phyloP scores from a whole-genome alignment of 2,797 vertebrate genomes.

The Molothrus ater region DNA sequence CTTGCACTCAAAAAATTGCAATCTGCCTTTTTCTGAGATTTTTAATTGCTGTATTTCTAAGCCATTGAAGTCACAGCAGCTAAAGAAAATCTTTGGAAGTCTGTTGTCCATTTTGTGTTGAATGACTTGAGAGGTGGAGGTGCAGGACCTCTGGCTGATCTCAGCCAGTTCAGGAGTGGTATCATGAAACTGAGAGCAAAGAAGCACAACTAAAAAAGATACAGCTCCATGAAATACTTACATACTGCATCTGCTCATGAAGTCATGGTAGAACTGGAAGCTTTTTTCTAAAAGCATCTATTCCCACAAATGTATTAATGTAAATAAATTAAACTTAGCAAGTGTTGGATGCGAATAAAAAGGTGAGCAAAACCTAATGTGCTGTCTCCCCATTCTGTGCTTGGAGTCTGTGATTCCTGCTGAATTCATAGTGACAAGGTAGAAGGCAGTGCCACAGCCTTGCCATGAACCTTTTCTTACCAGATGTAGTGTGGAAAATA shows the following conservation, averaged over 20 bases:
- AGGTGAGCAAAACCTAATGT: constrained; percentile 8
- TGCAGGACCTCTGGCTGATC: neutral
- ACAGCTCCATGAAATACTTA: neutral
- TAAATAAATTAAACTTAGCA: neutral
- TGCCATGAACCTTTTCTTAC: neutral
- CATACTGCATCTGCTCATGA: neutral
- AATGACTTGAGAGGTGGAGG: neutral
- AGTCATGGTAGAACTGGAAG: neutral
- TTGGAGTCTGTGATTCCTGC: neutral
- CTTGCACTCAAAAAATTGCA: neutral
- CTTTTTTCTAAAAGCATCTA: neutral
- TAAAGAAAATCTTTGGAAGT: neutral
- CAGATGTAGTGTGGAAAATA: neutral
- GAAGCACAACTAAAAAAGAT: neutral
- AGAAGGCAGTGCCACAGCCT: neutral
- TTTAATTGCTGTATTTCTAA: neutral
- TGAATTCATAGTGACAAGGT: neutral
- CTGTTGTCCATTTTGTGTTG: neutral
- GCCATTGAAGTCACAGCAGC: neutral
- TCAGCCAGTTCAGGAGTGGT: neutral
- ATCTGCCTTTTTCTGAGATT: neutral
- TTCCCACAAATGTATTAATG: neutral
- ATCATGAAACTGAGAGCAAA: neutral
- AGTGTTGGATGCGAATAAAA: neutral
- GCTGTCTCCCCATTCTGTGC: neutral